A percentile compares a stretch with the other conserved stretches of the same genome.
phyloP scores from a whole-genome alignment of 2,113 vertebrate genomes.

The Phoxinus phoxinus region DNA sequence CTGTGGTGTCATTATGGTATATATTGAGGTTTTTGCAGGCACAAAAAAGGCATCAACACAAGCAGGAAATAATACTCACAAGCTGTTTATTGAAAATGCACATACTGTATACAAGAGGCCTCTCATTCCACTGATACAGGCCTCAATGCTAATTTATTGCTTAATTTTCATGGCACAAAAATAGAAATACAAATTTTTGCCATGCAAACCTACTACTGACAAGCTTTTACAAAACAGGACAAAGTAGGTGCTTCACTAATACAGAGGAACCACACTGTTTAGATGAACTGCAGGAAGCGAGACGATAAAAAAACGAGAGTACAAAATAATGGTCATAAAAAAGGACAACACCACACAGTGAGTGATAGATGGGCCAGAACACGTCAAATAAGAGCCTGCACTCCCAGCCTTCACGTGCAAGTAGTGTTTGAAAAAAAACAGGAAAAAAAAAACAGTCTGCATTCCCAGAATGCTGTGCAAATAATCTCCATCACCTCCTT shows the following conservation, averaged over 20 bases:
- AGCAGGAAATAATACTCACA: conserved; percentile 34
- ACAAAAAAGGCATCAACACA: background rate
- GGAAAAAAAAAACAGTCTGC: conserved; percentile 68
- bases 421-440: conserved; percentile 59
- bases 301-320: conserved; percentile 79
- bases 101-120: conserved; percentile 47
- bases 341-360: conserved; percentile 82
- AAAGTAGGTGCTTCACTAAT: conserved; percentile 49
- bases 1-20: background rate
- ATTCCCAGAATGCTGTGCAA: conserved; percentile 83
- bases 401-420: conserved; percentile 64
- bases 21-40: background rate
- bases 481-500: conserved; percentile 67
- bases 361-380: conserved; percentile 81
- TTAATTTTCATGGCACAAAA: conserved; percentile 87
- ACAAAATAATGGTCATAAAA: conserved; percentile 75
- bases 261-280: conserved; percentile 65
- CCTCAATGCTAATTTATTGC: conserved; percentile 81
- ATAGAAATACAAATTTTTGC: conserved; percentile 72
- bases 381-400: conserved; percentile 73
- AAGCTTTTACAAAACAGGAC: conserved; percentile 67
- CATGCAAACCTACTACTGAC: conserved; percentile 84
- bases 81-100: conserved; percentile 62
- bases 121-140: conserved; percentile 44
- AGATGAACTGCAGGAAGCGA: conserved; percentile 69